Percentiles rank a stretch among this genome's conserved stretches.
phyloP scores from a whole-genome alignment of 1,140 invertebrate genomes.

The Thaumetopoea pityocampa region DNA sequence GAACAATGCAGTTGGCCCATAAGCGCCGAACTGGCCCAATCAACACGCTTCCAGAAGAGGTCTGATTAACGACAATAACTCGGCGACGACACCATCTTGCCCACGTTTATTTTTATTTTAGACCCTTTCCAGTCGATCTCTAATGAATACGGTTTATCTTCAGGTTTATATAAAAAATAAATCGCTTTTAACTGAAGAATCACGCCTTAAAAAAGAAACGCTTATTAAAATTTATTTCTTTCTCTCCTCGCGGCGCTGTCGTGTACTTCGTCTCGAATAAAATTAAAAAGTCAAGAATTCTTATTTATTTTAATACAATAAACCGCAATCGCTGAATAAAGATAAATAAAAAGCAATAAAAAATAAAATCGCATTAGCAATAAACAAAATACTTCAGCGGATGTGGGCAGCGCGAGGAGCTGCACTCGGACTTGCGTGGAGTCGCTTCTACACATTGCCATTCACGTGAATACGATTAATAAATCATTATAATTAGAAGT shows the following conservation, averaged over 20 bases:
- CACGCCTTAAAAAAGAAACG: constrained; percentile 76
- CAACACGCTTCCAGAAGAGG: constrained; percentile 43
- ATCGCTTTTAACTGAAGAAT: constrained; percentile 76
- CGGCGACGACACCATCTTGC: constrained; percentile 62
- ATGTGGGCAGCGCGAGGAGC: constrained; percentile 65
- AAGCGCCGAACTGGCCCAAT: constrained; percentile 36
- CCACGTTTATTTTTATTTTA: constrained; percentile 69
- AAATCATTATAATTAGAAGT: too few species aligned
- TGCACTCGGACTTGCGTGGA: constrained; percentile 51
- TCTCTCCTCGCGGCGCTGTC: constrained; percentile 69
- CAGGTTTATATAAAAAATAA: constrained; percentile 75
- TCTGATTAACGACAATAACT: constrained; percentile 72
- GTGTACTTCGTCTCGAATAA: constrained; percentile 71
- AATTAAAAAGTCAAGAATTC: constrained; percentile 76
- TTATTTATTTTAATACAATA: constrained; percentile 77
- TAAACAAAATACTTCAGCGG: constrained; percentile 76
- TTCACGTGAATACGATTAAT: neutral
- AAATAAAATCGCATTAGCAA: constrained; percentile 76
- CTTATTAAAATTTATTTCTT: constrained; percentile 77
- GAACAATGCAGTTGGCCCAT: constrained; percentile 41
- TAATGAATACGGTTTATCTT: constrained; percentile 76
- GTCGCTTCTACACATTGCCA: constrained; percentile 17
- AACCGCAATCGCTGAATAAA: constrained; percentile 75
- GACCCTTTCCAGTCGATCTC: constrained; percentile 71
- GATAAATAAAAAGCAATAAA: constrained; percentile 76